Evolutionary conservation across 2,888 invertebrate genomes (phyloP).

Genomic region (Orchestes rusci): DNA sequence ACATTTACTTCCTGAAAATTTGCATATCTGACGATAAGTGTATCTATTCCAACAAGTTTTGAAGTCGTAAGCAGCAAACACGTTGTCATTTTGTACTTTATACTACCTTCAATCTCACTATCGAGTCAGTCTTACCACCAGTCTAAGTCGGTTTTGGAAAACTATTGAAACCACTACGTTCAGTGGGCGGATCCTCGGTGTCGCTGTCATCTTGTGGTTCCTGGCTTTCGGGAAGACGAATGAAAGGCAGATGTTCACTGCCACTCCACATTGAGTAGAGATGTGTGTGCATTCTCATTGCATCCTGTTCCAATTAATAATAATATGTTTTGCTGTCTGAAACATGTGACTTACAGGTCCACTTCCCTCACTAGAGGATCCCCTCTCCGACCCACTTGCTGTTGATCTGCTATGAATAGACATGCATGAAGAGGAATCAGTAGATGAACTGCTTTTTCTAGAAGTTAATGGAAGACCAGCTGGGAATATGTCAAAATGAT

Average conservation of each 20-base stretch:
- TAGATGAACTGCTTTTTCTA: constrained; percentile 55
- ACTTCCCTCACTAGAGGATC: constrained; percentile 44
- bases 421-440: constrained; percentile 51
- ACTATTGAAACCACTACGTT: constrained; percentile 35
- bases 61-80: too few relatives aligned
- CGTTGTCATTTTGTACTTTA: too few relatives aligned
- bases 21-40: too few relatives aligned
- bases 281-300: constrained; percentile 41
- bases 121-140: constrained; percentile 13
- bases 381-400: constrained; percentile 45
- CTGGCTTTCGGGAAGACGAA: constrained; percentile 44
- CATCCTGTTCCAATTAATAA: constrained; percentile 9
- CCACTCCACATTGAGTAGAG: constrained; percentile 47
- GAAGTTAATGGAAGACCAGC: constrained; percentile 45
- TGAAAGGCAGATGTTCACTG: constrained; percentile 44
- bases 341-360: constrained; percentile 36
- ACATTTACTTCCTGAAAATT: too few relatives aligned
- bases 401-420: constrained; percentile 53
- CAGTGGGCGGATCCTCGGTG: constrained; percentile 41
- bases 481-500: constrained; percentile 44
- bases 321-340: not conserved
- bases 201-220: constrained; percentile 45
- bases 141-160: constrained; percentile 42
- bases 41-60: too few relatives aligned
- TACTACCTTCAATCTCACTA: too few relatives aligned